These are phyloP conservation scores for Phalacrocorax carbo DNA, from an alignment of 2,113 vertebrate genomes.

Conservation along the genomic window DNA sequence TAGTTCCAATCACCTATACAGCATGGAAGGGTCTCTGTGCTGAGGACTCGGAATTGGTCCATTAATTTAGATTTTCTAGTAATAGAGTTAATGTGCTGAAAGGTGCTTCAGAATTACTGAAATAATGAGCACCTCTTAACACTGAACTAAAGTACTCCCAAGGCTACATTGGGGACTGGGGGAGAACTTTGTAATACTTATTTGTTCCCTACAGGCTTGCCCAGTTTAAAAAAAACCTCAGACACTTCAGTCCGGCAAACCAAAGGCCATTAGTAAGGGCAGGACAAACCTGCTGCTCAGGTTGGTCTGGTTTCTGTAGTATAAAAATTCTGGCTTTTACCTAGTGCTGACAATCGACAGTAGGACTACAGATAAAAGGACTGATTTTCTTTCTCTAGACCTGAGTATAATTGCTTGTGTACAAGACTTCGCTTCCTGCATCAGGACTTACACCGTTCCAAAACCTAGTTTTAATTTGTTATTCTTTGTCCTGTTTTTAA, in stretches of 20 bases:
- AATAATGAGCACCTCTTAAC: not conserved
- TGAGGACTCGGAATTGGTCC: not conserved
- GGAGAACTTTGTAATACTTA: not conserved
- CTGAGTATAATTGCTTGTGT: not conserved
- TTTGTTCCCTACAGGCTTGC: not conserved
- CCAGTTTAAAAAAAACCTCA: not conserved
- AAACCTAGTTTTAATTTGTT: not conserved
- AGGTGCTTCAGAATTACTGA: not conserved
- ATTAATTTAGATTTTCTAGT: constrained; percentile 23
- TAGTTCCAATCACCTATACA: not conserved
- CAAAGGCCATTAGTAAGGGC: not conserved
- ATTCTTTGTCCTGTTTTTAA: not conserved
- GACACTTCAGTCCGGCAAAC: not conserved
- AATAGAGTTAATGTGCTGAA: not conserved
- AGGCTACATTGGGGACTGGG: not conserved
- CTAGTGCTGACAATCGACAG: not conserved
- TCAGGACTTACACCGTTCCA: not conserved
- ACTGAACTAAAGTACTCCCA: not conserved
- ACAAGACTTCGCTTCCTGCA: not conserved
- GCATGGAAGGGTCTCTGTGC: not conserved
- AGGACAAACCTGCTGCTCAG: not conserved
- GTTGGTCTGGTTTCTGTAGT: not conserved
- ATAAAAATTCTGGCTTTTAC: not conserved
- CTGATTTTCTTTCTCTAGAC: not conserved
- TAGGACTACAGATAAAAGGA: not conserved